Evolutionary conservation across 2,888 invertebrate species (phyloP).

Genomic region (Metalampra italica): DNA sequence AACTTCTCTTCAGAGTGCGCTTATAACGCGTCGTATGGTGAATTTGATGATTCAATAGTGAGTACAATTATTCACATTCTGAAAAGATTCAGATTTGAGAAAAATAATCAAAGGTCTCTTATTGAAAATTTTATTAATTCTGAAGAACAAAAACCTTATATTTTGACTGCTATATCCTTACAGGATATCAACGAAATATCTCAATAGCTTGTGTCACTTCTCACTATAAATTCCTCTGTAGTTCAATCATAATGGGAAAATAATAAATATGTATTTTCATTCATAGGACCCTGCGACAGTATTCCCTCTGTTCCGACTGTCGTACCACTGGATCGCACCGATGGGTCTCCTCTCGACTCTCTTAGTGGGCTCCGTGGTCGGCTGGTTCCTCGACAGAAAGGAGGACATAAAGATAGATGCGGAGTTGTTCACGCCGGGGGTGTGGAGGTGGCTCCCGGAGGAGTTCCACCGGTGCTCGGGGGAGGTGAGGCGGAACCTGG

Average conservation of each 20-base stretch:
- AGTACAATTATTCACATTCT: neutral
- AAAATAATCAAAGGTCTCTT: neutral
- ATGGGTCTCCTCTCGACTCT: conserved; percentile 83
- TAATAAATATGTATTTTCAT: no score
- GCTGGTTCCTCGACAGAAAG: conserved; percentile 49
- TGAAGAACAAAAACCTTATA: no score
- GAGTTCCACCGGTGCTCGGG: conserved; percentile 44
- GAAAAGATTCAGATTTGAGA: neutral
- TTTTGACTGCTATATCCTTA: neutral
- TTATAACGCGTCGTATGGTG: conserved; percentile 37
- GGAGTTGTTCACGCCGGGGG: conserved; percentile 57
- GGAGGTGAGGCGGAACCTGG: conserved; percentile 26
- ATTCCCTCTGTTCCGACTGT: conserved; percentile 87
- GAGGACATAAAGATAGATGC: conserved; percentile 46
- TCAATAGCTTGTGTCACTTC: no score
- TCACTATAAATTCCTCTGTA: no score
- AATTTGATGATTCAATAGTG: conserved; percentile 30
- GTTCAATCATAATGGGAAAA: no score
- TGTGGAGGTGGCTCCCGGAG: conserved; percentile 52
- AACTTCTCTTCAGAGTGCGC: conserved; percentile 40
- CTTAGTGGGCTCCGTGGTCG: conserved; percentile 82
- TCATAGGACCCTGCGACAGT: conserved; percentile 65
- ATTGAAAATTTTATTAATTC: no score
- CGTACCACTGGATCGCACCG: conserved; percentile 90
- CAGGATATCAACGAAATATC: neutral